These are phyloP conservation scores for Calliopsis andreniformis DNA, from an alignment of 1,140 invertebrate species.

Conservation along the genomic window DNA sequence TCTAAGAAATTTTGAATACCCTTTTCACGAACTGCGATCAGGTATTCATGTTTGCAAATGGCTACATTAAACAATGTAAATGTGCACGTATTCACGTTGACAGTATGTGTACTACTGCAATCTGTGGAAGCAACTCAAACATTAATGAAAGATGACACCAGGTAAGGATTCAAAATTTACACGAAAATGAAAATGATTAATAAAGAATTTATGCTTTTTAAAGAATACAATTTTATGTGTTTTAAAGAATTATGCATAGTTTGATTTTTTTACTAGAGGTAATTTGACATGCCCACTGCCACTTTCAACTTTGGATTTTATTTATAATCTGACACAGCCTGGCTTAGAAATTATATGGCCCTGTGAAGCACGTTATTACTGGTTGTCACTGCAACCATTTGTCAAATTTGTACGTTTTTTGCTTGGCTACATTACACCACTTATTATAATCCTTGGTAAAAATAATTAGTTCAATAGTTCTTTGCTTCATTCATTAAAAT, in stretches of 20 bases:
- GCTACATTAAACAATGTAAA: slow-evolving; percentile 17
- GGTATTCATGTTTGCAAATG: slow-evolving; percentile 37
- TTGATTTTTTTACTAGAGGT: slow-evolving; percentile 24
- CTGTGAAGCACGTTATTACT: slow-evolving; percentile 72
- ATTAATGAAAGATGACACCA: slow-evolving; percentile 7
- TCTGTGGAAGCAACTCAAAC: slow-evolving; percentile 26
- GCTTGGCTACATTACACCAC: slow-evolving; percentile 69
- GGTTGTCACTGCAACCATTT: slow-evolving; percentile 69
- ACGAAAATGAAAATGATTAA: background rate
- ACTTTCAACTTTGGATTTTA: slow-evolving; percentile 67
- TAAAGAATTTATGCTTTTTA: background rate
- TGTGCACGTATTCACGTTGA: slow-evolving; percentile 33
- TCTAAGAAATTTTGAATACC: background rate
- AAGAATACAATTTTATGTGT: background rate
- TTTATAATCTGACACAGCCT: slow-evolving; percentile 61
- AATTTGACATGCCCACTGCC: slow-evolving; percentile 57
- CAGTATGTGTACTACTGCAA: slow-evolving; percentile 31
- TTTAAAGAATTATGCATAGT: background rate
- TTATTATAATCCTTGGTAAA: slow-evolving; percentile 73
- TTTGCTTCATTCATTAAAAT: no score
- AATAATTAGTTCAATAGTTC: background rate
- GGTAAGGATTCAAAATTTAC: slow-evolving; percentile 37
- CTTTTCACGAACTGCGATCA: background rate
- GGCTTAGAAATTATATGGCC: slow-evolving; percentile 71
- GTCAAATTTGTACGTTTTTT: slow-evolving; percentile 68